These are phyloP conservation scores for Pseudomugil tenellus DNA, from an alignment of 2,797 vertebrate species.

Conservation along the genomic window DNA sequence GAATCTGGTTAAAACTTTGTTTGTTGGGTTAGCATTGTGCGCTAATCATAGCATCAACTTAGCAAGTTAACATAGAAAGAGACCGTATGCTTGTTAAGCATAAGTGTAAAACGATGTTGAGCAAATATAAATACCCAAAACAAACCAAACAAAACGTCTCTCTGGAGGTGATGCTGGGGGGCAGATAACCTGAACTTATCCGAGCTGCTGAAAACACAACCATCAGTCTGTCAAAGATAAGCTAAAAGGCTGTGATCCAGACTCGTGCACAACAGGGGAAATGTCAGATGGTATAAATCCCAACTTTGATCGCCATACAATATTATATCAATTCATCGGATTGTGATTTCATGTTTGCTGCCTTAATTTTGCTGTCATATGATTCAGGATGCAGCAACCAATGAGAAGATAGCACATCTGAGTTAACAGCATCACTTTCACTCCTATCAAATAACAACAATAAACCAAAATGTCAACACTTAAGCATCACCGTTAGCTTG, in stretches of 20 bases:
- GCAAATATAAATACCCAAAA: no score
- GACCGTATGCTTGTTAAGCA: not conserved
- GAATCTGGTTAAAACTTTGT: not conserved
- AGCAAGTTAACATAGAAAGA: not conserved
- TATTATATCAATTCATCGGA: not conserved
- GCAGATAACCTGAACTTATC: conserved; percentile 64
- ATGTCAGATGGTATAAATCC: not conserved
- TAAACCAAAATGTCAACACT: no score
- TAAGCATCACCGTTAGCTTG: no score
- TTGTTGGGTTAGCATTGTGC: not conserved
- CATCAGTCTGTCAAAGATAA: conserved; percentile 74
- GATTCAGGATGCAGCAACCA: no score
- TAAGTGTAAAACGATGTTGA: no score
- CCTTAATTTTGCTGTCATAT: no score
- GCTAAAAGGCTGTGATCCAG: not conserved
- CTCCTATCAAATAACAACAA: no score
- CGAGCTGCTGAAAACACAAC: conserved; percentile 75
- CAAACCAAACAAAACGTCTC: conserved; percentile 65
- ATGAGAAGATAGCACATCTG: no score
- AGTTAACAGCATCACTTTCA: no score
- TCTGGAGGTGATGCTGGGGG: conserved; percentile 78
- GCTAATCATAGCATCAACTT: not conserved
- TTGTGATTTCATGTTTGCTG: no score
- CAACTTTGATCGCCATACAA: not conserved
- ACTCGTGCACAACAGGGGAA: not conserved